These are phyloP conservation scores for Prunella strophiata DNA, from an alignment of 2,797 vertebrate species.

Conservation along the genomic window DNA sequence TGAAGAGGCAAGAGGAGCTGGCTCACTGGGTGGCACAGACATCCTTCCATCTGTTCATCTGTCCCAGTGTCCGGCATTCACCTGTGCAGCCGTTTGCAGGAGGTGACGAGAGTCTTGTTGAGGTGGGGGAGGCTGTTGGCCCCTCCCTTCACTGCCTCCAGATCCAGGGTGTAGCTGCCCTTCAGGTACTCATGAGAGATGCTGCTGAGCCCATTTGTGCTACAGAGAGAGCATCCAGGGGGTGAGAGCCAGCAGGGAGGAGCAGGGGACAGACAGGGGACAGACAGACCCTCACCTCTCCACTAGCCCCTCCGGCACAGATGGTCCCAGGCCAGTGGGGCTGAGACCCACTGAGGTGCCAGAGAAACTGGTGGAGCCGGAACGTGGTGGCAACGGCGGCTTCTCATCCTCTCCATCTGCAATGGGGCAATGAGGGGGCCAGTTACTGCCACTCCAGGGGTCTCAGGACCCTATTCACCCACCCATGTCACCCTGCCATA, in stretches of 20 bases:
- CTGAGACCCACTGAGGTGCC: not conserved
- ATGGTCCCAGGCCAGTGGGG: conserved; percentile 35
- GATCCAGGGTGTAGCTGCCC: conserved; percentile 92
- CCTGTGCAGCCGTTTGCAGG: conserved; percentile 93
- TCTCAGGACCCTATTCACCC: not conserved
- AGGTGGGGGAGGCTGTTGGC: conserved; percentile 90
- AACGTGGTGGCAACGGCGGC: conserved; percentile 91
- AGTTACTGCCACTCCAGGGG: rapidly evolving
- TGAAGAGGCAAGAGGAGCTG: conserved; percentile 4
- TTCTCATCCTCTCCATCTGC: conserved; percentile 96
- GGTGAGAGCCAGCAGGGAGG: not conserved
- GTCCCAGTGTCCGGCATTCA: not conserved
- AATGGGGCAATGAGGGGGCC: not conserved
- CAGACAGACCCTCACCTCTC: conserved; percentile 70
- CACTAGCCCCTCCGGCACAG: conserved; percentile 28
- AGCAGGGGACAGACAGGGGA: not conserved
- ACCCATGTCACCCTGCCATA: not conserved
- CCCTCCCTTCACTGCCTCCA: conserved; percentile 91
- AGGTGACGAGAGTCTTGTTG: conserved; percentile 90
- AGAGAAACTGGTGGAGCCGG: conserved; percentile 85
- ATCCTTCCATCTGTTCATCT: rapidly evolving
- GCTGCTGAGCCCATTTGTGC: conserved; percentile 88
- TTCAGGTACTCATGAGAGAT: conserved; percentile 96
- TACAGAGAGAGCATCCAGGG: not conserved
- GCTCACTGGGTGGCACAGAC: not conserved